Evolutionary conservation across 2,797 vertebrate species (phyloP).

Genomic region (Sebastes cheni): DNA sequence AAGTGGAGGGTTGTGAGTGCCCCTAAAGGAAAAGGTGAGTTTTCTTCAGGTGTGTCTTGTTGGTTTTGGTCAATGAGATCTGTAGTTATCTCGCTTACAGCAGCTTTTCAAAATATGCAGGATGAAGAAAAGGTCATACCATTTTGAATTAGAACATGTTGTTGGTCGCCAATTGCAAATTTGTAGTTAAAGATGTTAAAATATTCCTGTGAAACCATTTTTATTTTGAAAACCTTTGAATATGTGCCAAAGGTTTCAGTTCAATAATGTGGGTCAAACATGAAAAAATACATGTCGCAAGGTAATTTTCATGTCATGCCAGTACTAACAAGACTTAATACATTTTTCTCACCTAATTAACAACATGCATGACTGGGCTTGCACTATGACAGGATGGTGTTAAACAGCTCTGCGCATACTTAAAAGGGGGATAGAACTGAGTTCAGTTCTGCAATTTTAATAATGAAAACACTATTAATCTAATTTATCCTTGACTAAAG

Average conservation of each 20-base stretch:
- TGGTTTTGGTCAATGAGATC: not conserved
- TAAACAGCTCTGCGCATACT: not conserved
- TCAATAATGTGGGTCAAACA: not conserved
- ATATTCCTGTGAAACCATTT: not conserved
- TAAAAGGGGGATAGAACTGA: not conserved
- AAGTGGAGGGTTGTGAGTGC: not conserved
- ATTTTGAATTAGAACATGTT: not conserved
- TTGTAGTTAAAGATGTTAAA: too few relatives aligned
- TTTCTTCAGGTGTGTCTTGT: not conserved
- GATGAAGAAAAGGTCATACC: not conserved
- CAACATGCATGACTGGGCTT: constrained; percentile 1
- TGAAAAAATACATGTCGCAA: not conserved
- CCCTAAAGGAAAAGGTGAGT: not conserved
- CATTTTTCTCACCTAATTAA: constrained; percentile 40
- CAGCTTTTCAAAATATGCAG: not conserved
- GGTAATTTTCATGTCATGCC: constrained; percentile 18
- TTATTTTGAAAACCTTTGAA: not conserved
- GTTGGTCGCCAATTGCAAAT: not conserved
- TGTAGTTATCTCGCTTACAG: too few relatives aligned
- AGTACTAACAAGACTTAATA: constrained; percentile 22
- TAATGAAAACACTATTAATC: not conserved
- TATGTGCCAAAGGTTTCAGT: not conserved
- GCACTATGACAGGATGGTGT: not conserved
- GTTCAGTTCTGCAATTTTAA: not conserved
- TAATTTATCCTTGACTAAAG: not conserved